Percentiles rank a stretch among this genome's conserved stretches.
phyloP scores from a whole-genome alignment of 2,113 vertebrate species.

The Panthera tigris region DNA sequence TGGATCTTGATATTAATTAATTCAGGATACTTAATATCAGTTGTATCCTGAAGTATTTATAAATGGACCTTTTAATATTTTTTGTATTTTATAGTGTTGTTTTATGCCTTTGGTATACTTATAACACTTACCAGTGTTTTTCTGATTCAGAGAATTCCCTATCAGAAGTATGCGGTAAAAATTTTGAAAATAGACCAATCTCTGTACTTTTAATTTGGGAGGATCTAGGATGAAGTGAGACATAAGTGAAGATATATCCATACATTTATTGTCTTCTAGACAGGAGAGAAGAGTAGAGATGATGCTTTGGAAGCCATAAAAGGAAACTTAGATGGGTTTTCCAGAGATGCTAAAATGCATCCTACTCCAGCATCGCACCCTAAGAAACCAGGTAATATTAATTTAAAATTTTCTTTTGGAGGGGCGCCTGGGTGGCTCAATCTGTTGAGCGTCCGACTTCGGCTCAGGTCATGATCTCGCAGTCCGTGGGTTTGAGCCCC shows the following conservation, averaged over 20 bases:
- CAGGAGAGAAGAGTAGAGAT: constrained; percentile 96
- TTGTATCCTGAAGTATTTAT: constrained; percentile 31
- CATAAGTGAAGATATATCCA: background rate
- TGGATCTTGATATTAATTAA: background rate
- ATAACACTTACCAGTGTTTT: background rate
- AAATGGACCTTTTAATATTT: background rate
- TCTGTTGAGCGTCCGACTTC: no score
- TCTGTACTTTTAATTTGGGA: background rate
- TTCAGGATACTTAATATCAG: background rate
- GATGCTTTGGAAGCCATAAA: constrained; percentile 99
- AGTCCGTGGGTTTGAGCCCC: no score
- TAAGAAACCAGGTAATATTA: constrained; percentile 93
- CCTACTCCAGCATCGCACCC: constrained; percentile 93
- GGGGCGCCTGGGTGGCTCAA: no score
- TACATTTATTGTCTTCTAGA: constrained; percentile 84
- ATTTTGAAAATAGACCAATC: background rate
- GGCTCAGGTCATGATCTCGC: no score
- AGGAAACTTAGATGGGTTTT: constrained; percentile 98
- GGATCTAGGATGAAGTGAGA: background rate
- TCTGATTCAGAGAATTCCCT: constrained; percentile 37
- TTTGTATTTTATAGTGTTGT: background rate
- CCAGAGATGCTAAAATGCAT: constrained; percentile 98
- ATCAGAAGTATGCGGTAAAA: background rate
- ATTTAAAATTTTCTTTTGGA: constrained; percentile 16
- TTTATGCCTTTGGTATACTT: constrained; percentile 17